A percentile compares a stretch with the other conserved stretches of the same genome.
Evolutionary conservation across 2,797 vertebrate genomes (phyloP).

Genomic region (Siniperca undulata): DNA sequence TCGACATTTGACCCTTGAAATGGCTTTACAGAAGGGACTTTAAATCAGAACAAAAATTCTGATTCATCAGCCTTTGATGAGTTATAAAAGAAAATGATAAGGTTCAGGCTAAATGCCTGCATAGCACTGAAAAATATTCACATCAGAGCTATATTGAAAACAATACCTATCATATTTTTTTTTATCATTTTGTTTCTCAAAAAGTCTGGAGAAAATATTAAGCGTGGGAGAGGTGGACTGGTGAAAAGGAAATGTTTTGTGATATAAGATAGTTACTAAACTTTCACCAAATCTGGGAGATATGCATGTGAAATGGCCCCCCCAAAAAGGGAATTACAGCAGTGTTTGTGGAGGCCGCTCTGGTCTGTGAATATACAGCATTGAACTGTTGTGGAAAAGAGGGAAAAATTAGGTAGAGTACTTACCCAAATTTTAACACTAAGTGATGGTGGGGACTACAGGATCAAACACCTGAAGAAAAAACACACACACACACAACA

Average conservation of each 20-base stretch:
- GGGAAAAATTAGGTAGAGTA: constrained; percentile 28
- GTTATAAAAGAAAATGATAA: neutral
- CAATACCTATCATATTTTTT: neutral
- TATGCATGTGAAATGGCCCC: neutral
- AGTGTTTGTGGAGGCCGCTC: neutral
- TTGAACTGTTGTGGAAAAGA: neutral
- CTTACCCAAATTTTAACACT: constrained; percentile 71
- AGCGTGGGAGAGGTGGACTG: neutral
- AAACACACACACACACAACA: constrained; percentile 12
- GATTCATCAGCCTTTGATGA: neutral
- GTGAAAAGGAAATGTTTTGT: neutral
- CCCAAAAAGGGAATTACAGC: no score
- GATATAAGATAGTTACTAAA: neutral
- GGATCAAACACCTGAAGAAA: constrained; percentile 70
- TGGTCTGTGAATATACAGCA: neutral
- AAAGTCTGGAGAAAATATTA: neutral
- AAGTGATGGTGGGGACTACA: constrained; percentile 39
- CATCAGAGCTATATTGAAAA: neutral
- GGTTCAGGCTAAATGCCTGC: neutral
- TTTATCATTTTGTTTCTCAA: neutral
- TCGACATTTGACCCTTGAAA: neutral
- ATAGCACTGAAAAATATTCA: neutral
- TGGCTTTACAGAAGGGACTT: neutral
- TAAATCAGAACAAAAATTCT: neutral
- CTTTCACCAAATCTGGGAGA: neutral